These are phyloP conservation scores for Pyrgus malvae DNA, from an alignment of 2,888 invertebrate species.

Conservation along the genomic window DNA sequence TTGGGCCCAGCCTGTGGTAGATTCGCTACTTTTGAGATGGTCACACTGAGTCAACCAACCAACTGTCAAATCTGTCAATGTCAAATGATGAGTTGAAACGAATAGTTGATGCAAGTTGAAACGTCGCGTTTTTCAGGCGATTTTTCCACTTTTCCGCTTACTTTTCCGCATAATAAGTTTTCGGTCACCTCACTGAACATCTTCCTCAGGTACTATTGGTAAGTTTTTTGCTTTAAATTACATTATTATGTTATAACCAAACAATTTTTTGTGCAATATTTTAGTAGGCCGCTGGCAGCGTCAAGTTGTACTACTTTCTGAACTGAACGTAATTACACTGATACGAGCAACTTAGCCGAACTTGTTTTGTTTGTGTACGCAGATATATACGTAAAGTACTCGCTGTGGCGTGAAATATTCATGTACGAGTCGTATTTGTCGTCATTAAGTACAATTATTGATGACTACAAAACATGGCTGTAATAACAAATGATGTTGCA, in stretches of 20 bases:
- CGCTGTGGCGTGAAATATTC: neutral
- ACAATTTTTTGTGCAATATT: slow-evolving; percentile 11
- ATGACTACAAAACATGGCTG: too few species aligned
- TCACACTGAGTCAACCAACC: neutral
- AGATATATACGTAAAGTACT: neutral
- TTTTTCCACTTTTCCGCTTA: neutral
- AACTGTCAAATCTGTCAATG: neutral
- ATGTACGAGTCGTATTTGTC: neutral
- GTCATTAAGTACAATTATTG: too few species aligned
- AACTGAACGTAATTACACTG: slow-evolving; percentile 10
- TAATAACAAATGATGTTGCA: too few species aligned
- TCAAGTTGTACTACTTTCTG: slow-evolving; percentile 12
- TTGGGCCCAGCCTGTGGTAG: too few species aligned
- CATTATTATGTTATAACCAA: slow-evolving; percentile 16
- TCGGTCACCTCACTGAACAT: neutral
- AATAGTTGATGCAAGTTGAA: neutral
- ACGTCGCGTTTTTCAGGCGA: slow-evolving; percentile 8
- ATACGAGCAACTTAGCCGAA: neutral
- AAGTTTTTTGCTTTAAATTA: neutral
- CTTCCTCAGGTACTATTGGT: slow-evolving; percentile 8
- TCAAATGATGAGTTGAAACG: neutral
- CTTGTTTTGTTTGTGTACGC: slow-evolving; percentile 13
- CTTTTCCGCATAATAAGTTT: neutral
- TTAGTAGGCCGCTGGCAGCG: slow-evolving; percentile 12
- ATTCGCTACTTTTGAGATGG: neutral